These are phyloP conservation scores for Hippolais icterina DNA, from an alignment of 2,113 vertebrate species.

Conservation along the genomic window DNA sequence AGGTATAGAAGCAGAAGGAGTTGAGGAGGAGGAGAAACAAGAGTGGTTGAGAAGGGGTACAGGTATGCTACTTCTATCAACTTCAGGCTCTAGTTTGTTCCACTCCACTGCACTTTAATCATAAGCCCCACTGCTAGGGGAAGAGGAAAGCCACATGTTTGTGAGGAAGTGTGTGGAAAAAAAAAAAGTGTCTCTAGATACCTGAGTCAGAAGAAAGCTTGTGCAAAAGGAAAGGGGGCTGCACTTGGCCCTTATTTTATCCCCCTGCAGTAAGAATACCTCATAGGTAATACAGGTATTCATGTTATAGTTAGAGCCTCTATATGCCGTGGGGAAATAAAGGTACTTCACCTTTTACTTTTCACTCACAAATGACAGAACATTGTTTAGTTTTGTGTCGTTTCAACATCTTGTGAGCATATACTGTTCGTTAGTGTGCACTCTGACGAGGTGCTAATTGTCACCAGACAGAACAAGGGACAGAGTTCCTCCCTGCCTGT, in stretches of 20 bases:
- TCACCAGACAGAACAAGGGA: not conserved
- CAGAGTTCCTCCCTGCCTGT: not conserved
- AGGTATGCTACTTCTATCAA: not conserved
- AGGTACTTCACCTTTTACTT: not conserved
- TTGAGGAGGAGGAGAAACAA: not conserved
- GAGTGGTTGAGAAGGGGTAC: not conserved
- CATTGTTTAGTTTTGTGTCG: not conserved
- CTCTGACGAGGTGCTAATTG: not conserved
- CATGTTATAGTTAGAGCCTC: not conserved
- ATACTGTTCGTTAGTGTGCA: fast-evolving
- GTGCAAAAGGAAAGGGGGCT: not conserved
- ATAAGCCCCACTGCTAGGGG: not conserved
- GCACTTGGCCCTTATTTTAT: not conserved
- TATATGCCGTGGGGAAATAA: not conserved
- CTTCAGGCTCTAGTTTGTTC: not conserved
- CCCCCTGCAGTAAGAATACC: not conserved
- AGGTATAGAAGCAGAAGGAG: not conserved
- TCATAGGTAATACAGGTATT: not conserved
- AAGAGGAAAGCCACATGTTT: not conserved
- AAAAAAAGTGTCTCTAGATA: not conserved
- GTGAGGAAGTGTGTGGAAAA: not conserved
- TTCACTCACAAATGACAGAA: not conserved
- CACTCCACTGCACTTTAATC: not conserved
- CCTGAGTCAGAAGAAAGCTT: not conserved
- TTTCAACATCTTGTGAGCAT: not conserved